Evolutionary conservation across 2,113 vertebrate species (phyloP).

Genomic region (Sinocyclocheilus anshuiensis): DNA sequence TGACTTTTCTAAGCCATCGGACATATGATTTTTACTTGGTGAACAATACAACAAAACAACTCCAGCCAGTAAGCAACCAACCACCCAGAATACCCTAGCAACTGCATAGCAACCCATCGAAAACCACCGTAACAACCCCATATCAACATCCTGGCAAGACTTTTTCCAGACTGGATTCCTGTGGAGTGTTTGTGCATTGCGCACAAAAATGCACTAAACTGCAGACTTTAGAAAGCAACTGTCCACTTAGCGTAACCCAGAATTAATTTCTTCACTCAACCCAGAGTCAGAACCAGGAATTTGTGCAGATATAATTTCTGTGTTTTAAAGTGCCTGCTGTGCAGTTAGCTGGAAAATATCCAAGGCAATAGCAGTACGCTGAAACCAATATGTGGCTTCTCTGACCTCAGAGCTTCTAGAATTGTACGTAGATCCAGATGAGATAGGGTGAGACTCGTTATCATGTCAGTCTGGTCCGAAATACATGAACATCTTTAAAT

Average conservation of each 20-base stretch:
- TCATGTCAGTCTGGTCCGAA: neutral
- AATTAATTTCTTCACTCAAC: constrained; percentile 2
- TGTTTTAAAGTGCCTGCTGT: constrained; percentile 1
- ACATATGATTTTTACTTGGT: neutral
- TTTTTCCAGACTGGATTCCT: neutral
- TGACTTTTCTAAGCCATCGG: neutral
- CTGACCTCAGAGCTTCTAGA: neutral
- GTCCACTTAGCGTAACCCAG: neutral
- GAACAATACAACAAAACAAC: neutral
- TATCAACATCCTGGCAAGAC: neutral
- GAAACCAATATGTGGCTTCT: constrained; percentile 3
- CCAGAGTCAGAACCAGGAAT: constrained; percentile 5
- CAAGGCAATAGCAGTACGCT: neutral
- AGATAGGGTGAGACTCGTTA: neutral
- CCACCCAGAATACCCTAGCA: neutral
- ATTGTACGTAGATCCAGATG: constrained; percentile 16
- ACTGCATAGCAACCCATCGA: neutral
- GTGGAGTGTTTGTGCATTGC: neutral
- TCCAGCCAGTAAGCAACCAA: neutral
- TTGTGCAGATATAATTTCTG: neutral
- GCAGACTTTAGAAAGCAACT: constrained; percentile 5
- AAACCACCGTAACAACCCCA: neutral
- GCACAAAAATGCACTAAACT: neutral
- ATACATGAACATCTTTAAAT: neutral
- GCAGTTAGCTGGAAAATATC: neutral